phyloP scores from a whole-genome alignment of 2,797 vertebrate genomes.

The Pseudotriccus pelzelni region DNA sequence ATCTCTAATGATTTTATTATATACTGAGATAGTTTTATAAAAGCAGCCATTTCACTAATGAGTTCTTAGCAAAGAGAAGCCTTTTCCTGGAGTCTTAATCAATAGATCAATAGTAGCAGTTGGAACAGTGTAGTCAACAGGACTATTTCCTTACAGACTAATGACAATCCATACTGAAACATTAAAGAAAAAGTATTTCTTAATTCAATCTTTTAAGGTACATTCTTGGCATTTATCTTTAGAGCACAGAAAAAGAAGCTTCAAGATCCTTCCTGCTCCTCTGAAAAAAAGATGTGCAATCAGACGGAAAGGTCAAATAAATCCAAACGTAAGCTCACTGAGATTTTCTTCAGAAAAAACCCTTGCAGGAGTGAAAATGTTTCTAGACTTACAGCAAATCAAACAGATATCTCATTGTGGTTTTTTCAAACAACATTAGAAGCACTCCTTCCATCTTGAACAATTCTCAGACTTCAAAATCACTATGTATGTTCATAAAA shows the following conservation, averaged over 20 bases:
- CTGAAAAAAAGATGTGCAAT: constrained; percentile 59
- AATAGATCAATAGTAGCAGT: constrained; percentile 57
- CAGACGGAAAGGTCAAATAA: constrained; percentile 76
- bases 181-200: constrained; percentile 61
- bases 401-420: constrained; percentile 25
- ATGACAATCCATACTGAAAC: constrained; percentile 42
- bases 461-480: not conserved
- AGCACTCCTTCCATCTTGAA: not conserved
- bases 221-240: constrained; percentile 59
- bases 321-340: constrained; percentile 47
- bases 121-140: constrained; percentile 49
- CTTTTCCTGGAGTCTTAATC: constrained; percentile 52
- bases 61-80: constrained; percentile 36
- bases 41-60: constrained; percentile 42
- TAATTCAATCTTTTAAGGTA: constrained; percentile 58
- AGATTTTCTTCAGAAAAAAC: constrained; percentile 64
- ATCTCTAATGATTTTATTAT: constrained; percentile 54
- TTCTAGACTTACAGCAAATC: constrained; percentile 43
- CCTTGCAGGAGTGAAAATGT: constrained; percentile 39
- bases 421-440: constrained; percentile 41
- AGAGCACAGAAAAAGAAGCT: constrained; percentile 44
- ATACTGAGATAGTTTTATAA: constrained; percentile 38
- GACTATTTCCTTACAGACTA: constrained; percentile 58
- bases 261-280: constrained; percentile 58
- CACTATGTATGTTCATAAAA: not conserved